These are phyloP conservation scores for Phyllotis vaccarum DNA, from an alignment of 2,797 vertebrate species.

Conservation along the genomic window DNA sequence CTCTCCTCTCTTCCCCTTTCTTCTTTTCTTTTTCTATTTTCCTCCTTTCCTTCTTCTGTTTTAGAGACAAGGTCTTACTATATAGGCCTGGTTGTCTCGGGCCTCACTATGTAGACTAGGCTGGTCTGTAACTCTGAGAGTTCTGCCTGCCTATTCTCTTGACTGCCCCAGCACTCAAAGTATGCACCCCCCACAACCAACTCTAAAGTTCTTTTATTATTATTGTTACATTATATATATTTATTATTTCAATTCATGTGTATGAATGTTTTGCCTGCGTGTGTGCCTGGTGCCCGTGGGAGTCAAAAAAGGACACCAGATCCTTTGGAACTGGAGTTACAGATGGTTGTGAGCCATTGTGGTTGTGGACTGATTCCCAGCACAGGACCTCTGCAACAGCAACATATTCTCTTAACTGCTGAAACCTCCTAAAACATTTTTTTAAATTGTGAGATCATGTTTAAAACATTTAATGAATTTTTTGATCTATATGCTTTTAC, in stretches of 20 bases:
- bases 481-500: background rate
- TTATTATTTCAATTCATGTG: background rate
- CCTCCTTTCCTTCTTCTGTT: no score
- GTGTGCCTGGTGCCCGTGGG: background rate
- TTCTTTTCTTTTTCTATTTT: no score
- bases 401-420: background rate
- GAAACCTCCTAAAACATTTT: background rate
- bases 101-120: background rate
- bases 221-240: background rate
- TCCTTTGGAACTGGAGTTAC: background rate
- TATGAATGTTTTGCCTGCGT: background rate
- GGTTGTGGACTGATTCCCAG: background rate
- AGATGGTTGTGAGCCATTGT: background rate
- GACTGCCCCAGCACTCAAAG: background rate
- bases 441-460: background rate
- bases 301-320: background rate
- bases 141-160: background rate
- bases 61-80: background rate
- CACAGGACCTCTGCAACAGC: background rate
- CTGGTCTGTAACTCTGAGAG: background rate
- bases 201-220: background rate
- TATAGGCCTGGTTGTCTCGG: background rate
- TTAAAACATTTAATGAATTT: background rate
- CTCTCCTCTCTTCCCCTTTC: background rate
- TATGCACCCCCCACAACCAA: background rate